Conservation (phyloP, 2,888 invertebrate genomes). For the Meiosimyza decipiens region DNA sequence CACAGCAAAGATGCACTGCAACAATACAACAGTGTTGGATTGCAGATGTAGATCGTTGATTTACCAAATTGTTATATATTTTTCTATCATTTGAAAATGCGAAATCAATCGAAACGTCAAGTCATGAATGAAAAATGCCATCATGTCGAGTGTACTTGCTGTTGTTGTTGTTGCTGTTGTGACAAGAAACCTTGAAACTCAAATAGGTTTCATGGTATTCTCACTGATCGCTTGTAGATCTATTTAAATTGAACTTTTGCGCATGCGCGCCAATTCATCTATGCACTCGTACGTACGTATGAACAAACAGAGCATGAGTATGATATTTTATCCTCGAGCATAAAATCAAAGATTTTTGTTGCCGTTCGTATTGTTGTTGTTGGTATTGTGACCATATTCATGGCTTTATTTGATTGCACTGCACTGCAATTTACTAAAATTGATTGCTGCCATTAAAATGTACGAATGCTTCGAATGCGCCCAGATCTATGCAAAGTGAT, state of each 20-base stretch:
- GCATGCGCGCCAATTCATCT: conserved; percentile 10
- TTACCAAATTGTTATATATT: neutral
- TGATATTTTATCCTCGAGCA: conserved; percentile 10
- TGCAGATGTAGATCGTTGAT: neutral
- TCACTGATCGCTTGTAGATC: neutral
- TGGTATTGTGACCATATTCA: conserved; percentile 17
- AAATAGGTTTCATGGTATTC: neutral
- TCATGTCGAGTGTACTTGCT: neutral
- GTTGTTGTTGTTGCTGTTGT: neutral
- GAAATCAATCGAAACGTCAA: conserved; percentile 6
- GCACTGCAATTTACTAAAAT: conserved; percentile 32
- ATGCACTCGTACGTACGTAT: too few species aligned
- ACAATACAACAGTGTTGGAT: neutral
- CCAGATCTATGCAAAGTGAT: conserved; percentile 29
- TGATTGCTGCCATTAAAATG: conserved; percentile 34
- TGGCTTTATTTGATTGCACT: conserved; percentile 34
- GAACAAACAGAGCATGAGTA: too few species aligned
- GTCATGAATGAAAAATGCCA: neutral
- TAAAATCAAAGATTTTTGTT: conserved; percentile 14
- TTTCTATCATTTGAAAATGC: neutral
- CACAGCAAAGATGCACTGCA: too few species aligned
- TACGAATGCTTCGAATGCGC: conserved; percentile 33
- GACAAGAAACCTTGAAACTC: conserved; percentile 1
- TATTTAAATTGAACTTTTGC: conserved; percentile 15
- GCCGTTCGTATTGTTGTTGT: conserved; percentile 7